These are phyloP conservation scores for Ochropleura leucogaster DNA, from an alignment of 2,888 invertebrate species.

Conservation along the genomic window DNA sequence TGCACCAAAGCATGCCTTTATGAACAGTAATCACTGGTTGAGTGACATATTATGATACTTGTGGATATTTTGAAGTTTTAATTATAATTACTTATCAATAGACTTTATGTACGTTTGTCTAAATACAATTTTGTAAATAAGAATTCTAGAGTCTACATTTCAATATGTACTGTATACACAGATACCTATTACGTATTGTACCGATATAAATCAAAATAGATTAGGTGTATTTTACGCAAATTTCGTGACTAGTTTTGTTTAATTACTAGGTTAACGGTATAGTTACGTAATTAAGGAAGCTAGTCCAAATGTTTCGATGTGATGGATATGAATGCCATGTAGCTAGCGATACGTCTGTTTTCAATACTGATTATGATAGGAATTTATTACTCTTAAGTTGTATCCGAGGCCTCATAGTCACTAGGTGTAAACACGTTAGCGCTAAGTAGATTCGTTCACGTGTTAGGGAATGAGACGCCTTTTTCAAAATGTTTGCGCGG, in stretches of 20 bases:
- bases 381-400: constrained; percentile 64
- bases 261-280: constrained; percentile 86
- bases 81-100: constrained; percentile 44
- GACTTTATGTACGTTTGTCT: constrained; percentile 52
- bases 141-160: constrained; percentile 75
- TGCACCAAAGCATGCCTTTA: constrained; percentile 28
- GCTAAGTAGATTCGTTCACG: constrained; percentile 64
- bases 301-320: constrained; percentile 89
- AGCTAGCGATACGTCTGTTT: constrained; percentile 78
- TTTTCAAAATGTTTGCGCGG: constrained; percentile 65
- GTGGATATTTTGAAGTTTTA: constrained; percentile 38
- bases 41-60: constrained; percentile 33
- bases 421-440: constrained; percentile 67
- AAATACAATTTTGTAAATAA: constrained; percentile 77
- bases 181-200: constrained; percentile 73
- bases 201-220: constrained; percentile 76
- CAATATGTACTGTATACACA: constrained; percentile 78
- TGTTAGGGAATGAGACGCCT: constrained; percentile 63
- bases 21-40: constrained; percentile 45
- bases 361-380: constrained; percentile 71
- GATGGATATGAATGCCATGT: constrained; percentile 88
- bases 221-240: constrained; percentile 77
- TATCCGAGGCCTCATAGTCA: constrained; percentile 65
- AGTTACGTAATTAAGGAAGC: constrained; percentile 89
- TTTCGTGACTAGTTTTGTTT: constrained; percentile 88